Percentiles rank a stretch among this genome's conserved stretches.
phyloP scores from a whole-genome alignment of 2,888 invertebrate species.

The Polia nebulosa region DNA sequence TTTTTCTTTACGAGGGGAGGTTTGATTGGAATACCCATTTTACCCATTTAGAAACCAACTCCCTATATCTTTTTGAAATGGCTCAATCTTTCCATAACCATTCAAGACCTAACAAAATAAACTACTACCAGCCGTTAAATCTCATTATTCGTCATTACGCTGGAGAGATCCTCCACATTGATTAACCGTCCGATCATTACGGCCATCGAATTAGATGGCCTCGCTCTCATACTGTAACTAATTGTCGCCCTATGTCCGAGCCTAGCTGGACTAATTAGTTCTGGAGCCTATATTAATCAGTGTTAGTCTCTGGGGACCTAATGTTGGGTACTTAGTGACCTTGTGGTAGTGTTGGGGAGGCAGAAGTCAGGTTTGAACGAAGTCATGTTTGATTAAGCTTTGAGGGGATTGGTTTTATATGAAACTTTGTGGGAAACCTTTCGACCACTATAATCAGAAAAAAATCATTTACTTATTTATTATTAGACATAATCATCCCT shows the following conservation, averaged over 20 bases:
- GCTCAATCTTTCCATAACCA: background rate
- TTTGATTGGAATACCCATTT: background rate
- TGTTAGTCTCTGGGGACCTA: slow-evolving; percentile 21
- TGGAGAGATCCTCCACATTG: slow-evolving; percentile 9
- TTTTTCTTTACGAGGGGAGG: too few species aligned
- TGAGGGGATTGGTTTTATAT: background rate
- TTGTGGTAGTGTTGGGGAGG: background rate
- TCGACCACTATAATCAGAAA: too few species aligned
- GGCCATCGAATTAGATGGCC: slow-evolving; percentile 26
- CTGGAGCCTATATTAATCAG: slow-evolving; percentile 50
- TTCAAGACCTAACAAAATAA: too few species aligned
- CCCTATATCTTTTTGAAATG: background rate
- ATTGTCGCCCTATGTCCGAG: slow-evolving; percentile 43
- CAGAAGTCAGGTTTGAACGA: background rate
- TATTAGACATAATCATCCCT: too few species aligned
- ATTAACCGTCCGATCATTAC: slow-evolving; percentile 26
- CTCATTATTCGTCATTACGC: slow-evolving; percentile 3
- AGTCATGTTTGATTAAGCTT: background rate
- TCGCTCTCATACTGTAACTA: slow-evolving; percentile 39
- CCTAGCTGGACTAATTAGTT: slow-evolving; percentile 54
- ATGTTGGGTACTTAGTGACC: background rate
- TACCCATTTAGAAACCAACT: background rate
- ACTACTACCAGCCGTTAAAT: too few species aligned
- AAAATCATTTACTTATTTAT: too few species aligned
- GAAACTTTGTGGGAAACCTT: too few species aligned